Evolutionary conservation across 1,140 invertebrate species (phyloP), one percentile per base, ranked within the genome.

Genomic region (Lycorma delicatula): DNA sequence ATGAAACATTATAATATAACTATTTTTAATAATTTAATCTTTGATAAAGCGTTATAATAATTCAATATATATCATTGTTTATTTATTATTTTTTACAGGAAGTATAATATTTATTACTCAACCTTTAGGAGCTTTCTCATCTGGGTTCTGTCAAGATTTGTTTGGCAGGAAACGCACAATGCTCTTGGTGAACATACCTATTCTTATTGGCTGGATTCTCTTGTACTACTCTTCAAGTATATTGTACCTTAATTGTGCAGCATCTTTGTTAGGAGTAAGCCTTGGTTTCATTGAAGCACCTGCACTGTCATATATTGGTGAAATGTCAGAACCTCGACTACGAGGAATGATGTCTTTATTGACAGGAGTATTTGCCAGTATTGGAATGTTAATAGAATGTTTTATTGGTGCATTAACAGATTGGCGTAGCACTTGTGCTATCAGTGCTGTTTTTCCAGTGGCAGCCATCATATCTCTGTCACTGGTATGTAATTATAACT

Each of bases 201-300:
- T 54, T 27, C 7, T 65, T 9, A 38, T 54, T 22, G 56, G 56
- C 11, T 65, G 63, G 63, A 28, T 56, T 12, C 22, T 65, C 12
- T 53, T 58, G 29, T 61, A 60, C 59, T 61, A 29, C 18, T 52
- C 62, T 23, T 44, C 7, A 11, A 48, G 34, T 11, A 41, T 59
- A n/a, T 20, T 53, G 6, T 20, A 31, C 27, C 58, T 65, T 3
- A 61, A 61, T 44, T 1, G 46, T 0, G 48, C 59, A 2, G 29
- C 53, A 16, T 59, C 49, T 12, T 29, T 64, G 27, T 60, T 60
- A 51, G 63, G 63, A 1, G 25, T 64, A 2, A 73, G 75, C 12
- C 71, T 74, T 27, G 76, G 76, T 1, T 67, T 78, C 4, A 75
- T 77, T 72, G 60, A 61, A 27, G 76, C 75, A 13, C 75, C 76